A percentile compares a stretch with the other conserved stretches of the same genome.
Conservation (phyloP, 2,797 vertebrate genomes). For the Manis javanica region DNA sequence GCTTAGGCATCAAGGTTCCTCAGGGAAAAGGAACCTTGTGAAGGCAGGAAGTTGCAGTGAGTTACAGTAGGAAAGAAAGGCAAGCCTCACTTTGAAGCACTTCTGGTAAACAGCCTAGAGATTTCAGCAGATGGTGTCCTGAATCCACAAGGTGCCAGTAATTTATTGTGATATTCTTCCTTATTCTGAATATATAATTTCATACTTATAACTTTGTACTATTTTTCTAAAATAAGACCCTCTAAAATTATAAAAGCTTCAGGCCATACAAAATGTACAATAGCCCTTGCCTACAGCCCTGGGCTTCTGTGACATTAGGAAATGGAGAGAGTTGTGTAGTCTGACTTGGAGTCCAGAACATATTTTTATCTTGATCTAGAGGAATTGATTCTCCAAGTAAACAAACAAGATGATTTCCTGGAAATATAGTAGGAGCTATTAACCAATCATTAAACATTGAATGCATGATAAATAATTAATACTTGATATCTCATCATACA, state of each 20-base stretch:
- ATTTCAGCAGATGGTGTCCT: background rate
- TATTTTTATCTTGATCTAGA: conserved; percentile 53
- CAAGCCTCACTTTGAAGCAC: conserved; percentile 9
- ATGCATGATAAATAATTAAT: conserved; percentile 67
- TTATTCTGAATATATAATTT: conserved; percentile 32
- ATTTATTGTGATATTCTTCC: background rate
- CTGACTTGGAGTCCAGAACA: background rate
- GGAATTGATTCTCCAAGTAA: conserved; percentile 56
- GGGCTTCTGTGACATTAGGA: background rate
- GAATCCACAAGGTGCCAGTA: background rate
- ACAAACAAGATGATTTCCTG: conserved; percentile 57
- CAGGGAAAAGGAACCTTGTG: background rate
- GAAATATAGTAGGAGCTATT: conserved; percentile 61
- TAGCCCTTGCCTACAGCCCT: background rate
- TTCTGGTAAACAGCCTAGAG: background rate
- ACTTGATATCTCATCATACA: conserved; percentile 52
- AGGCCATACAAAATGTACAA: conserved; percentile 9
- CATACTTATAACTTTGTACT: conserved; percentile 19
- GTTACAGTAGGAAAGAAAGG: background rate
- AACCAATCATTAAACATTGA: conserved; percentile 69
- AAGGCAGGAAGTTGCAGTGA: background rate
- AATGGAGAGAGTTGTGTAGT: background rate
- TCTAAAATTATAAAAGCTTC: conserved; percentile 26
- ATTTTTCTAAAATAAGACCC: background rate
- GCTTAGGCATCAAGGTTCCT: conserved; percentile 1